These are phyloP conservation scores for Xanthia togata DNA, from an alignment of 2,888 invertebrate species.

Conservation along the genomic window DNA sequence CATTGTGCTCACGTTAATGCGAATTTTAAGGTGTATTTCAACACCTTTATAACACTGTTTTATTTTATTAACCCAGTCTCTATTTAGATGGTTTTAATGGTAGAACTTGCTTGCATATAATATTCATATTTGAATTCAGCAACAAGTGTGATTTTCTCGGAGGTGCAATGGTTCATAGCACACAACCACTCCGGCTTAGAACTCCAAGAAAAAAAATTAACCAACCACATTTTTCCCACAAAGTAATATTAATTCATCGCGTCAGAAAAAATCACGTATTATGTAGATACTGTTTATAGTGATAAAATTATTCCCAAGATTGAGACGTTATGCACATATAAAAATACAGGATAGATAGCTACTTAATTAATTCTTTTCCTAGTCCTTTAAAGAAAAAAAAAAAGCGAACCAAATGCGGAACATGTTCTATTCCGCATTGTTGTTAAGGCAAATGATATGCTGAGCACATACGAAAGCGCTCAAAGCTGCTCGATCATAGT, in stretches of 20 bases:
- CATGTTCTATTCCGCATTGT: conserved; percentile 77
- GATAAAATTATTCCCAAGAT: conserved; percentile 40
- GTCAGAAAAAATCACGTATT: conserved; percentile 48
- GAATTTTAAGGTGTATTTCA: conserved; percentile 62
- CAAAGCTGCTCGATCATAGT: conserved; percentile 57
- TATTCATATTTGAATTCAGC: conserved; percentile 34
- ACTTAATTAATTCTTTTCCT: conserved; percentile 66
- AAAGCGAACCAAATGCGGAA: conserved; percentile 71
- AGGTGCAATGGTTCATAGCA: conserved; percentile 10
- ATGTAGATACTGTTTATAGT: conserved; percentile 31
- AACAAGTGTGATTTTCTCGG: conserved; percentile 33
- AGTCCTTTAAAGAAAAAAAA: conserved; percentile 68
- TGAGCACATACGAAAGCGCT: conserved; percentile 67
- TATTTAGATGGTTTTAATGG: conserved; percentile 30
- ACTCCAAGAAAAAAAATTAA: conserved; percentile 28
- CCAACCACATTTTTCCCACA: conserved; percentile 42
- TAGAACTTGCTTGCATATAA: conserved; percentile 18
- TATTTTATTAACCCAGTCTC: conserved; percentile 33
- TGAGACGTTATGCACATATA: conserved; percentile 53
- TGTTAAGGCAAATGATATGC: conserved; percentile 70
- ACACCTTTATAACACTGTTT: conserved; percentile 55
- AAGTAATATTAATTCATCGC: conserved; percentile 39
- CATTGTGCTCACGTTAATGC: conserved; percentile 64
- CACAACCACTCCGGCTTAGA: conserved; percentile 14
- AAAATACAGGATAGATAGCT: conserved; percentile 49